Evolutionary conservation across 2,888 invertebrate genomes (phyloP), one percentile per base, ranked within the genome.

Genomic region (Plebejus anna): DNA sequence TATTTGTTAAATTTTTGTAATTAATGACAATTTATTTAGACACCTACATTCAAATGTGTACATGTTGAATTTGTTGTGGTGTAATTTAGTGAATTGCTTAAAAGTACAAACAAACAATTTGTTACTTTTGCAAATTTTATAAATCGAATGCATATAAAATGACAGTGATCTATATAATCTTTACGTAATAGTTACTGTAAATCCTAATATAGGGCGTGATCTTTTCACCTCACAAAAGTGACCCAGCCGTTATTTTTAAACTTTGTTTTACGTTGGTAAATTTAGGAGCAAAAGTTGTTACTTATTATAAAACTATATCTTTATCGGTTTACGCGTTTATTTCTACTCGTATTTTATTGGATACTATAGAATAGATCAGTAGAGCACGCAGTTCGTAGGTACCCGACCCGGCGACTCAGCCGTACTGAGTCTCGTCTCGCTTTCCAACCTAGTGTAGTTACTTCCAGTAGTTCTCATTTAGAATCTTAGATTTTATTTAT

Each of bases 101-200:
- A 92, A 95, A 95, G 95, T 95, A 95, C 95, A 95, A 95, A 94
- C 89, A 93, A 92, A 94, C 95, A 90, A 95, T 95, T 95, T 95
- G 95, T 95, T 95, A 95, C 95, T 95, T 95, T 95, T 95, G 95
- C 95, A 95, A 95, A 95, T 95, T 95, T 95, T 95, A 95, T 95
- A 92, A 92, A 89, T 85, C 86, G 87, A 90, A 90, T 92, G 91
- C 91, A 92, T 91, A 91, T 90, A 90, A 88, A 85, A 81, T 88
- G 88, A 86, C 87, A 85, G 84, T 85, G 85, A 88, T 82, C 86
- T 92, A 92, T 90, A 86, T 90, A 89, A 91, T 88, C 83, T 91
- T 87, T 89, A 92, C 87, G 84, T 89, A 91, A 92, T 90, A 92
- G 90, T 91, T 89, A 88, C 91, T 91, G 86, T 91, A 89, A 84